Conservation (phyloP, 1,140 invertebrate species). For the Lasioglossum baleicum region DNA sequence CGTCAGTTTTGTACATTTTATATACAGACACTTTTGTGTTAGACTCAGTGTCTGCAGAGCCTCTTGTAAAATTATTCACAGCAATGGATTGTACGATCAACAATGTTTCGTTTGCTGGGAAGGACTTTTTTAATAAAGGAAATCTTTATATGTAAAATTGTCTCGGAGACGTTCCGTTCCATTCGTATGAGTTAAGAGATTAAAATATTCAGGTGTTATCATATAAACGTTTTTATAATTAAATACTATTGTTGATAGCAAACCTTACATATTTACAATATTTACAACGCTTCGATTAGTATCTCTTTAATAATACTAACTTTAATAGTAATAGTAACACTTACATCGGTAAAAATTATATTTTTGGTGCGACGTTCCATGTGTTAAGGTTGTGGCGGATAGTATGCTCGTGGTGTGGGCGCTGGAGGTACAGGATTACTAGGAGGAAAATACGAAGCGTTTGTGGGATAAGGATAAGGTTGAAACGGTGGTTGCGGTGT, state of each 20-base stretch:
- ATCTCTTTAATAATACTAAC: slow-evolving; percentile 10
- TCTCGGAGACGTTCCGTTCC: not conserved
- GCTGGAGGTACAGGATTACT: slow-evolving; percentile 69
- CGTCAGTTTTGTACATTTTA: slow-evolving; percentile 69
- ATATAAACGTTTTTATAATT: slow-evolving; percentile 44
- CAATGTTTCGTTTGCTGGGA: slow-evolving; percentile 52
- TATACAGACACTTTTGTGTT: slow-evolving; percentile 72
- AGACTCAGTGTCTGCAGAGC: slow-evolving; percentile 69
- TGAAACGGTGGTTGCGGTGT: slow-evolving; percentile 68
- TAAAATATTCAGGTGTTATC: not conserved
- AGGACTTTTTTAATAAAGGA: slow-evolving; percentile 75
- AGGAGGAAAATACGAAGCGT: slow-evolving; percentile 70
- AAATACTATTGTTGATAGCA: slow-evolving; percentile 23
- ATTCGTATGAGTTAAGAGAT: not conserved
- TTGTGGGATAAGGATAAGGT: slow-evolving; percentile 73
- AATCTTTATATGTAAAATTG: slow-evolving; percentile 74
- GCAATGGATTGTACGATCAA: slow-evolving; percentile 59
- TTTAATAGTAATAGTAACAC: slow-evolving; percentile 31
- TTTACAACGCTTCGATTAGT: slow-evolving; percentile 51
- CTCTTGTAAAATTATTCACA: slow-evolving; percentile 70
- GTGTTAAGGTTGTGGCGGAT: slow-evolving; percentile 72
- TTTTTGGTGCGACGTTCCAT: slow-evolving; percentile 9
- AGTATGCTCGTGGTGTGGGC: slow-evolving; percentile 68
- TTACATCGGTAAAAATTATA: slow-evolving; percentile 9
- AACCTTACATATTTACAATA: slow-evolving; percentile 51